Evolutionary conservation across 2,797 vertebrate species (phyloP).

Genomic region (Arnoldichthys spilopterus): DNA sequence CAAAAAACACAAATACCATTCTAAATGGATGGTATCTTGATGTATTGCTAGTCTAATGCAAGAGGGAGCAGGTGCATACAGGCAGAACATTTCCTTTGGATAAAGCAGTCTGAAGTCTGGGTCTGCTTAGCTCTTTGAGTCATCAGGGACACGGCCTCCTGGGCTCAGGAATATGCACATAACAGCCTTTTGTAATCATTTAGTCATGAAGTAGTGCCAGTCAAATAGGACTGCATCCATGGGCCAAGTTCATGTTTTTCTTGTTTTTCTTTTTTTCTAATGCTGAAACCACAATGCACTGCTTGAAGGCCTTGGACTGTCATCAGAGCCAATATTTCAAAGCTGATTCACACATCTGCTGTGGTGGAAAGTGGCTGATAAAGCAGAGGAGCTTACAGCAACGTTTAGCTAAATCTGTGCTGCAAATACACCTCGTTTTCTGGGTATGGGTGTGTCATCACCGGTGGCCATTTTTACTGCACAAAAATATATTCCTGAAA

Average conservation of each 20-base stretch:
- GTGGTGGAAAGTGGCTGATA: constrained; percentile 53
- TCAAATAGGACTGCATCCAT: constrained; percentile 76
- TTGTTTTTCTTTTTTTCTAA: constrained; percentile 59
- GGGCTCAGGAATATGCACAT: constrained; percentile 70
- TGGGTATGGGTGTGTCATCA: background rate
- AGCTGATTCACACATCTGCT: constrained; percentile 75
- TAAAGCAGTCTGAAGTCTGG: constrained; percentile 50
- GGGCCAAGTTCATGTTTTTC: constrained; percentile 70
- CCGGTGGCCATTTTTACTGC: no score
- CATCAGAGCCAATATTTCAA: constrained; percentile 71
- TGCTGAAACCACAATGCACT: constrained; percentile 68
- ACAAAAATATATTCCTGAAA: background rate
- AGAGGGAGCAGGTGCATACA: constrained; percentile 49
- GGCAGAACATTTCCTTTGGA: constrained; percentile 47
- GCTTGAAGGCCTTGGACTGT: constrained; percentile 66
- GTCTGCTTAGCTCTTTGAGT: constrained; percentile 74
- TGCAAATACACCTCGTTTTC: constrained; percentile 9
- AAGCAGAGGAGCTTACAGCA: constrained; percentile 51
- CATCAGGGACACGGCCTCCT: constrained; percentile 69
- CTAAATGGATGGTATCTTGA: constrained; percentile 14
- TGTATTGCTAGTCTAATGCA: constrained; percentile 29
- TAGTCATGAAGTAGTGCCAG: constrained; percentile 77
- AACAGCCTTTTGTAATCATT: constrained; percentile 79
- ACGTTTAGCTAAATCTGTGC: constrained; percentile 25
- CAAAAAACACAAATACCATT: background rate